Conservation (phyloP, 2,888 invertebrate genomes). For the Archaeoteleia sp. region DNA sequence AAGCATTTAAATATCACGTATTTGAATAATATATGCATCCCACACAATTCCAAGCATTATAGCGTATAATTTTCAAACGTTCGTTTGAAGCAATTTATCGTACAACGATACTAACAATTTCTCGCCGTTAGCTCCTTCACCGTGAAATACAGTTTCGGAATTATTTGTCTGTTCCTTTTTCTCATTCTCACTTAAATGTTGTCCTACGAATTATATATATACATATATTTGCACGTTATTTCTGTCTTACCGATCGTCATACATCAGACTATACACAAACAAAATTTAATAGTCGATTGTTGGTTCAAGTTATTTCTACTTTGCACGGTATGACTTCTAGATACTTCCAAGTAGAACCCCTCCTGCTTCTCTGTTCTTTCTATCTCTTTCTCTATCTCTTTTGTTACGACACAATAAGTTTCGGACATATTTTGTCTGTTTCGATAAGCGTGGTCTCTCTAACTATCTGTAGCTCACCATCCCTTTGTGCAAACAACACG, state of each 20-base stretch:
- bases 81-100: too few species aligned
- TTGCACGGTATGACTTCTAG: constrained; percentile 40
- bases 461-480: constrained; percentile 37
- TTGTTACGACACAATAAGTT: constrained; percentile 16
- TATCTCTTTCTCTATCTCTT: too few species aligned
- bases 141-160: too few species aligned
- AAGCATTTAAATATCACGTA: too few species aligned
- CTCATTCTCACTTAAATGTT: too few species aligned
- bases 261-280: constrained; percentile 23
- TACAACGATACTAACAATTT: too few species aligned
- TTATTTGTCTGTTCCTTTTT: too few species aligned
- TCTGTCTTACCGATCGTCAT: constrained; percentile 28
- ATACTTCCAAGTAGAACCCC: constrained; percentile 32
- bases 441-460: constrained; percentile 43
- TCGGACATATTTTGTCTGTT: constrained; percentile 33
- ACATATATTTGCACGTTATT: constrained; percentile 46
- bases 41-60: too few species aligned
- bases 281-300: constrained; percentile 36
- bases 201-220: too few species aligned
- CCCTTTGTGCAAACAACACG: constrained; percentile 30
- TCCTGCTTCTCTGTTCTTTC: constrained; percentile 34
- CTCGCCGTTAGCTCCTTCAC: too few species aligned
- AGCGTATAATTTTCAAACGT: too few species aligned
- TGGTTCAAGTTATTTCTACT: constrained; percentile 28
- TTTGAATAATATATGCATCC: too few species aligned